Evolutionary conservation across 2,888 invertebrate species (phyloP), one percentile per base, ranked within the genome.

Genomic region (Mesodorylaimus sp.): DNA sequence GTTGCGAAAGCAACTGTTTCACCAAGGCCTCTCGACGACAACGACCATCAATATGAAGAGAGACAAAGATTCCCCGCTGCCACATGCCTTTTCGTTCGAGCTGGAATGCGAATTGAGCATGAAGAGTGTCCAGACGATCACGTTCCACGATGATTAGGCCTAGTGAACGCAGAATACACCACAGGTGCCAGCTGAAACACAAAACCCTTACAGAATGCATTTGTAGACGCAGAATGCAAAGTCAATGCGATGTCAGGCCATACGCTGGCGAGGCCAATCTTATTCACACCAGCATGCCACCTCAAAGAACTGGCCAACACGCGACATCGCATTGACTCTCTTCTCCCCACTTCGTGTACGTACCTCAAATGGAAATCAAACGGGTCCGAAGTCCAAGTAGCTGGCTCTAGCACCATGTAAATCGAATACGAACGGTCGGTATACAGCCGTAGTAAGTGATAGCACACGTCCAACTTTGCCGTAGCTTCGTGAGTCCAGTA

Each of bases 1-100:
- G 13, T 3, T 13, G 16, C 29, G 45, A 45, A 3, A 45, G 32
- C 3, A 45, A n/a, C 27, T 29, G 27, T 19, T 39, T 39, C n/a
- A 39, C 41, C n/a, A 23, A 7, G 10, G 10, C 21, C 21, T 39
- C 41, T 13, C 41, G 41, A 7, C 21, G n/a, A 7, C 10, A 39
- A 39, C 57, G 50, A 54, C 70, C 62, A 16, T 58, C 53, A 29
- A 71, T 60, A 56, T 72, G 72, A 10, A 72, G 61, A 21, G 85
- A 69, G 1, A 81, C 82, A 65, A 82, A 87, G 26, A 84, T 74
- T 0, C 88, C 80, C 77, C 84, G 82, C 39, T 86, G 80, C 85
- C 88, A 91, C 26, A 80, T 69, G 0, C 81, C 84, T 48, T 77
- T 68, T 27, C 80, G 76, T 68, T 88, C 87, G 50, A 93, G 68